A percentile compares a stretch with the other conserved stretches of the same genome.
Conservation (phyloP, 2,113 vertebrate genomes). For the Bujurquina vittata region DNA sequence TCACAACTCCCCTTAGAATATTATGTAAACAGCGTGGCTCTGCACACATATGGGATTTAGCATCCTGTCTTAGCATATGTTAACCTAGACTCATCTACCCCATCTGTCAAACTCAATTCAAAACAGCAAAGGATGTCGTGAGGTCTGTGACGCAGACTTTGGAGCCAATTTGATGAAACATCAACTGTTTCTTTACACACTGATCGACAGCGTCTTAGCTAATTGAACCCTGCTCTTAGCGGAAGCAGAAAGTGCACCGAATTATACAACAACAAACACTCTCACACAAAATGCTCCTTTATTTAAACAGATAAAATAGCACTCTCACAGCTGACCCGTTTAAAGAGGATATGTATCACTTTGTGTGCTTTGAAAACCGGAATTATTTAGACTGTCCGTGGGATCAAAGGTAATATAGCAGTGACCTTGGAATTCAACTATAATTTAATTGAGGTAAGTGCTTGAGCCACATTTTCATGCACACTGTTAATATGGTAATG, state of each 20-base stretch:
- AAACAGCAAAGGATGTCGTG: constrained; percentile 14
- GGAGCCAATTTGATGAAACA: background rate
- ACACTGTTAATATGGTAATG: constrained; percentile 61
- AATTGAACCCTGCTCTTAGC: background rate
- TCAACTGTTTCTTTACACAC: background rate
- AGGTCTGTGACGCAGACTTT: background rate
- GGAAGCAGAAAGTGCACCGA: background rate
- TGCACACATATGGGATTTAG: constrained; percentile 50
- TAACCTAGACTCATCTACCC: constrained; percentile 32
- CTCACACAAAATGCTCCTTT: background rate
- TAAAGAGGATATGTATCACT: background rate
- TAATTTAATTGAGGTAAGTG: constrained; percentile 55
- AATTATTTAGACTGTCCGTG: constrained; percentile 25
- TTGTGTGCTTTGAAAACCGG: background rate
- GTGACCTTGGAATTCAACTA: constrained; percentile 57
- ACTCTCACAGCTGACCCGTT: constrained; percentile 12
- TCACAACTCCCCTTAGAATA: constrained; percentile 34
- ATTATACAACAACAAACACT: constrained; percentile 8
- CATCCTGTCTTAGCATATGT: constrained; percentile 45
- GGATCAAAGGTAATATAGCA: constrained; percentile 22
- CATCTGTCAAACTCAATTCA: constrained; percentile 49
- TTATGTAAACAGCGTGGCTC: constrained; percentile 54
- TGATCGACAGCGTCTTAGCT: background rate
- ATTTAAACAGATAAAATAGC: constrained; percentile 1
- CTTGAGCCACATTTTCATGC: constrained; percentile 46